Evolutionary conservation across 2,888 invertebrate species (phyloP).

Genomic region (Lithodes maja): DNA sequence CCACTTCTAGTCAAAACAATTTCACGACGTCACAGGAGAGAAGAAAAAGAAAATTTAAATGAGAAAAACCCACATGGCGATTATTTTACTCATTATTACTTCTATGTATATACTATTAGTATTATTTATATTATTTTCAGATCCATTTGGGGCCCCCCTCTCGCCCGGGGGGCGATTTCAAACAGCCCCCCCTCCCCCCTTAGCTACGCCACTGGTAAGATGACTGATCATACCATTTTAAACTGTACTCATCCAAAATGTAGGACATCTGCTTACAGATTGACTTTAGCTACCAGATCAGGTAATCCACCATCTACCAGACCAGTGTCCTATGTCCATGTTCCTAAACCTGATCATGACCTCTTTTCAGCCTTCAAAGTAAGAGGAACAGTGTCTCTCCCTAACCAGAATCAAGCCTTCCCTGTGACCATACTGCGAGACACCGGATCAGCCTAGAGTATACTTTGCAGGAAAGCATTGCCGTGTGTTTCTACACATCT

Average conservation of each 20-base stretch:
- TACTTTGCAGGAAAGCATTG: background rate
- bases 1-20: too few relatives aligned
- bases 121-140: too few relatives aligned
- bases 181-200: too few relatives aligned
- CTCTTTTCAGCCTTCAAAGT: constrained; percentile 10
- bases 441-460: background rate
- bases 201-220: too few relatives aligned
- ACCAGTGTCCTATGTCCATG: background rate
- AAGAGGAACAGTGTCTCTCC: background rate
- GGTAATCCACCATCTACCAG: background rate
- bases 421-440: background rate
- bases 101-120: too few relatives aligned
- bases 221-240: background rate
- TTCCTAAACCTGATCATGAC: background rate
- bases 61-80: too few relatives aligned
- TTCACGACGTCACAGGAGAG: too few relatives aligned
- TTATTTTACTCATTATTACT: too few relatives aligned
- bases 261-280: background rate
- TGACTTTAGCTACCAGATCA: background rate
- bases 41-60: too few relatives aligned
- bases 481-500: background rate
- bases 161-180: too few relatives aligned
- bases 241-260: background rate
- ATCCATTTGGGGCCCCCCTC: too few relatives aligned
- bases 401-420: background rate